Conservation (phyloP, 2,113 vertebrate species). For the Odocoileus virginianus region DNA sequence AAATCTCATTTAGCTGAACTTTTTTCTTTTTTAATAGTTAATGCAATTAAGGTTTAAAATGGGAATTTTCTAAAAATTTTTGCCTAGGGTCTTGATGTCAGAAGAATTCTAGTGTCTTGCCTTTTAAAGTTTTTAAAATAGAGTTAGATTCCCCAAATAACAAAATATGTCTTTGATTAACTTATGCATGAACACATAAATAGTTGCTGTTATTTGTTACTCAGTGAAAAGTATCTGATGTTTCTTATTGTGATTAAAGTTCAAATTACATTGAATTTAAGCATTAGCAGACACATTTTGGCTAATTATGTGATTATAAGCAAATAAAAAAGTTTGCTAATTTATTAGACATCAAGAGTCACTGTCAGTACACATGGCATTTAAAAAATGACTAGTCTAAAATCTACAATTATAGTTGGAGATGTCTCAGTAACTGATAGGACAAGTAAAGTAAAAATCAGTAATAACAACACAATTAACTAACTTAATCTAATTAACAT, state of each 20-base stretch:
- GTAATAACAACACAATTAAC: background rate
- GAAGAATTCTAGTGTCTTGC: background rate
- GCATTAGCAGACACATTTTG: background rate
- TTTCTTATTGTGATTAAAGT: conserved; percentile 37
- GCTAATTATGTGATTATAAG: conserved; percentile 39
- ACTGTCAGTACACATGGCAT: background rate
- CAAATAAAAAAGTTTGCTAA: background rate
- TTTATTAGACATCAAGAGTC: conserved; percentile 41
- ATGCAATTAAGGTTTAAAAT: background rate
- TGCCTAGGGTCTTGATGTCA: background rate
- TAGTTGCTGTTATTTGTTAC: background rate
- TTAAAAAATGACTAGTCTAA: background rate
- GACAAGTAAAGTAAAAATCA: background rate
- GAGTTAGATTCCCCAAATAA: background rate
- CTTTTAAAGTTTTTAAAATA: background rate
- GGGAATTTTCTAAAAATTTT: background rate
- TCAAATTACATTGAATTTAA: conserved; percentile 26
- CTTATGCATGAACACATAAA: background rate
- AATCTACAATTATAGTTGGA: background rate
- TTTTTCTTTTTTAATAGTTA: background rate
- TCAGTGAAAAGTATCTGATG: background rate
- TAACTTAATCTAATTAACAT: background rate
- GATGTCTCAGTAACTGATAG: background rate
- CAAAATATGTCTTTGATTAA: conserved; percentile 19
- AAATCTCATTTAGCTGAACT: background rate